Evolutionary conservation across 1,140 invertebrate species (phyloP), one percentile per base, ranked within the genome.

Genomic region (Caenorhabditis latens): DNA sequence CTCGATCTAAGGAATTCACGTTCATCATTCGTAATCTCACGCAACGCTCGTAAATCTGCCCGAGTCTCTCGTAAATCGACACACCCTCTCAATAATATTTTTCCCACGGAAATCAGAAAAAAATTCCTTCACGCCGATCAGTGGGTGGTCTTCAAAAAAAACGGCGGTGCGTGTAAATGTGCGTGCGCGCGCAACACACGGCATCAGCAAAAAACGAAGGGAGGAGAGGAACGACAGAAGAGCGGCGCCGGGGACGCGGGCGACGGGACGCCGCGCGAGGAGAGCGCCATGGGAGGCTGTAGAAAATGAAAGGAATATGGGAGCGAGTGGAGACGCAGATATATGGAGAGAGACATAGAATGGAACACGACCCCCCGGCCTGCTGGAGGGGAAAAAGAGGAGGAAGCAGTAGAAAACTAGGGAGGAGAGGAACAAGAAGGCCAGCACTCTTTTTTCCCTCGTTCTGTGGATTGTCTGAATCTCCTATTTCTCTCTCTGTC

Each of bases 341-440:
- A n/a, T 24, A 32, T 32, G 2, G 24, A 61, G n/a, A 16, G n/a
- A 61, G n/a, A n/a, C 58, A 16, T n/a, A 32, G 58, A 61, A 61
- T 32, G 61, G 61, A 65, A 65, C 61, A 65, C 61, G 61, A 32
- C 61, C 61, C 61, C 61, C 61, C 21, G 6, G 61, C 32, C 8
- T 11, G 61, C 61, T 65, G 61, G 11, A n/a, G 71, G 32, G 67
- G 16, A n/a, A 40, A 40, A 7, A 19, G 67, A 42, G 67, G 40
- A 48, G 13, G 21, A 43, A 24, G 67, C 24, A 75, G 67, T 16
- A 42, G 67, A 75, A 24, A n/a, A 48, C 11, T 21, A 42, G 32
- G 67, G 11, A 75, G 63, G n/a, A 83, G 21, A 43, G 21, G 82
- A 48, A 79, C 3, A 42, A 40, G 43, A 43, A 79, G 46, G 9